A percentile compares a stretch with the other conserved stretches of the same genome.
phyloP scores from a whole-genome alignment of 2,797 vertebrate species.

The Hippocampus kuda region DNA sequence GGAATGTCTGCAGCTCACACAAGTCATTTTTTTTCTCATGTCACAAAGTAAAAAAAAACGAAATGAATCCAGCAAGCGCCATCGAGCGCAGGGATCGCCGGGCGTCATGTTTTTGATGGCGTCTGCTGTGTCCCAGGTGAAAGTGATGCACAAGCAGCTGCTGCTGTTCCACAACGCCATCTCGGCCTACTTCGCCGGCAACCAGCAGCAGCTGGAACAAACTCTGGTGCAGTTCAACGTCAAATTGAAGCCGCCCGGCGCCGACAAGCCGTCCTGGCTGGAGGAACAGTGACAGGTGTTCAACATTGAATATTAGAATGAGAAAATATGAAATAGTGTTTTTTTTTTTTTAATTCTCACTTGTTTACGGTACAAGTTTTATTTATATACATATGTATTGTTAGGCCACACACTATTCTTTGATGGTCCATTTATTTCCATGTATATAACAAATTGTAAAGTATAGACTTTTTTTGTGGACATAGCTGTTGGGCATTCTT shows the following conservation, averaged over 20 bases:
- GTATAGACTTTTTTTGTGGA: slow-evolving; percentile 26
- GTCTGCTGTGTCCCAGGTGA: slow-evolving; percentile 68
- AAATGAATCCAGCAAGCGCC: too few species aligned
- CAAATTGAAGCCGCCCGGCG: slow-evolving; percentile 82
- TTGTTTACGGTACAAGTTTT: slow-evolving; percentile 20
- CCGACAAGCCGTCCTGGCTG: slow-evolving; percentile 95
- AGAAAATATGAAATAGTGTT: slow-evolving; percentile 15
- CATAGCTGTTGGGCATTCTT: slow-evolving; percentile 50
- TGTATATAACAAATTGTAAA: slow-evolving; percentile 42
- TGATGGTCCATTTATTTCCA: slow-evolving; percentile 46
- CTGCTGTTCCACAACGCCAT: slow-evolving; percentile 97
- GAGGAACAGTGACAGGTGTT: slow-evolving; percentile 81
- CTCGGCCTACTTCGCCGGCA: slow-evolving; percentile 96
- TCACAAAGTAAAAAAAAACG: too few species aligned
- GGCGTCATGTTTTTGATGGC: background rate
- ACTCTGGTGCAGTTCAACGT: slow-evolving; percentile 95
- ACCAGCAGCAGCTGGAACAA: slow-evolving; percentile 97
- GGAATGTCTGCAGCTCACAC: too few species aligned
- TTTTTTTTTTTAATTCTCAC: background rate
- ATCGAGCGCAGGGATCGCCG: too few species aligned
- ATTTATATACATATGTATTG: slow-evolving; percentile 27
- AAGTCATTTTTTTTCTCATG: too few species aligned
- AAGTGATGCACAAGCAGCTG: slow-evolving; percentile 99
- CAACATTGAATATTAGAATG: slow-evolving; percentile 23
- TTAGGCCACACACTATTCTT: slow-evolving; percentile 25